phyloP scores from a whole-genome alignment of 2,113 vertebrate genomes.

The Picathartes gymnocephalus region DNA sequence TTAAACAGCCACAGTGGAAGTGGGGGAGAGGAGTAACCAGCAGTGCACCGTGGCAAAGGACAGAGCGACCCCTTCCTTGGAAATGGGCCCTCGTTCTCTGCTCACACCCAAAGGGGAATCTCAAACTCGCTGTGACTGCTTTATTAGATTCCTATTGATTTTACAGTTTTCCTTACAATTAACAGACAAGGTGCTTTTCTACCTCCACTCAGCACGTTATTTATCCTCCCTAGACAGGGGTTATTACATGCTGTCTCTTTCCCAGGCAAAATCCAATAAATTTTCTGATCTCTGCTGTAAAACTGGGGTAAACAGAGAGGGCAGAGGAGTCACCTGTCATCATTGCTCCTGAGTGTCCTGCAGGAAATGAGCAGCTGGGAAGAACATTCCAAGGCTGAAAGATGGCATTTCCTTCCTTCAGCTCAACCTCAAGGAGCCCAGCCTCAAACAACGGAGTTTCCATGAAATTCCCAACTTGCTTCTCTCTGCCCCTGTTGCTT shows the following conservation, averaged over 20 bases:
- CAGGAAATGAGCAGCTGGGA: constrained; percentile 35
- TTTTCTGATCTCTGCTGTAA: constrained; percentile 23
- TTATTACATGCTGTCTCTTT: constrained; percentile 27
- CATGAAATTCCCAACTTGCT: neutral
- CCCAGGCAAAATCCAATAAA: constrained; percentile 52
- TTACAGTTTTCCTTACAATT: constrained; percentile 1
- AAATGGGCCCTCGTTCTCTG: fast-evolving
- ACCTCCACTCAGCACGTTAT: neutral
- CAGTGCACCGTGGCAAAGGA: fast-evolving
- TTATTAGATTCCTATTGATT: neutral
- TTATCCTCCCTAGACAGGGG: constrained; percentile 46
- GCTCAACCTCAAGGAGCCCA: neutral
- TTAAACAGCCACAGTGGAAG: fast-evolving
- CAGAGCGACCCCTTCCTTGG: neutral
- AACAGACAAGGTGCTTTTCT: constrained; percentile 12
- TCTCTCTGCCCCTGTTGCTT: neutral
- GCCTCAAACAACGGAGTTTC: neutral
- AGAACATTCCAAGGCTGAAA: neutral
- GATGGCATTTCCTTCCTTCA: neutral
- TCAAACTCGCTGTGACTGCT: neutral
- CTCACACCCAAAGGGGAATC: neutral
- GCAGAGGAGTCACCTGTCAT: constrained; percentile 37
- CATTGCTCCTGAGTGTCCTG: constrained; percentile 12
- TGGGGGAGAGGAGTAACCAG: neutral
- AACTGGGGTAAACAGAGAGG: constrained; percentile 24